Evolutionary conservation across 1,140 invertebrate species (phyloP), one percentile per base, ranked within the genome.

Genomic region (Hyposmocoma kahamanoa): DNA sequence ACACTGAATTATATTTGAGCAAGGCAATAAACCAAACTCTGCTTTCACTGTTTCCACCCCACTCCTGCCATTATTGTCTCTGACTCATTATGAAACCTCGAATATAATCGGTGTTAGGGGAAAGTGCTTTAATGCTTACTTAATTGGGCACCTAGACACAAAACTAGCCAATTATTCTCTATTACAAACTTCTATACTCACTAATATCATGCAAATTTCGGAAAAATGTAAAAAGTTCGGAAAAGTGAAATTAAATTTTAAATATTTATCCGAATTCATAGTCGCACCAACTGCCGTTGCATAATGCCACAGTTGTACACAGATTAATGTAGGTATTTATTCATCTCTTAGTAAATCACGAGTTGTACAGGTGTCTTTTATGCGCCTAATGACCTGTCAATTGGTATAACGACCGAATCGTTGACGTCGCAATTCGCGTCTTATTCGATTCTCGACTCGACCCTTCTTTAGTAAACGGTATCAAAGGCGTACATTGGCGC

Each of bases 381-480:
- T 67, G 42, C 34, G 52, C 58, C 51, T 67, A 63, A 72, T 73
- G 59, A 55, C 57, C 32, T 50, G 58, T 38, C 53, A 66, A 72
- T 68, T 67, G 52, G 38, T 51, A 42, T 67, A 67, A 64, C 67
- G 56, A 56, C 36, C 47, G 46, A 34, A 36, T 47, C 22, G 50
- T 45, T 53, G 50, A 59, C 56, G 61, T 53, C 55, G 50, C 47
- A 50, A 55, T 59, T 62, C 59, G 54, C 50, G n/a, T n/a, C n/a
- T n/a, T n/a, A n/a, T n/a, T n/a, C n/a, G n/a, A n/a, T n/a, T n/a
- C n/a, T n/a, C n/a, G n/a, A n/a, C n/a, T n/a, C n/a, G n/a, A n/a
- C n/a, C n/a, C n/a, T n/a, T n/a, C n/a, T n/a, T n/a, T n/a, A n/a
- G n/a, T n/a, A n/a, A n/a, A n/a, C n/a, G n/a, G n/a, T n/a, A n/a